These are phyloP conservation scores for Stramonita haemastoma DNA, from an alignment of 2,888 invertebrate species.

Conservation along the genomic window DNA sequence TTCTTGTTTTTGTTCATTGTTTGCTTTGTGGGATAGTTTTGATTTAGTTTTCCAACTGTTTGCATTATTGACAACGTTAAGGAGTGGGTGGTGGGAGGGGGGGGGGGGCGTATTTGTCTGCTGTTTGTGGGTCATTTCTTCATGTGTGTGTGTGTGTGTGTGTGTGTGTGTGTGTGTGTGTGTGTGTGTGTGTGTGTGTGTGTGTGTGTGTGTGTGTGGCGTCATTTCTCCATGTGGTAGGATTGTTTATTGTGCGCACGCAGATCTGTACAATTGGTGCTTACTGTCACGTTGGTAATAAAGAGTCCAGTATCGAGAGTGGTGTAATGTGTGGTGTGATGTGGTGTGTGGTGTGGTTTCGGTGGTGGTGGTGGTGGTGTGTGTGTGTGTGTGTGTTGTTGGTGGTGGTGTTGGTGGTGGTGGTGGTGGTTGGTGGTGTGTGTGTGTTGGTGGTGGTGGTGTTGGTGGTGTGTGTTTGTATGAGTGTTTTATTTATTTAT, in stretches of 20 bases:
- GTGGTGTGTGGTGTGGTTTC: not conserved
- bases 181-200: no score
- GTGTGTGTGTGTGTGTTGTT: not conserved
- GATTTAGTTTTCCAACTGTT: not conserved
- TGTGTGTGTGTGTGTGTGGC: no score
- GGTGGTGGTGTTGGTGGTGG: not conserved
- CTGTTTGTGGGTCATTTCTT: not conserved
- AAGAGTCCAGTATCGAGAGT: not conserved
- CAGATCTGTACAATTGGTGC: conserved; percentile 26
- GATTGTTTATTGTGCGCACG: not conserved
- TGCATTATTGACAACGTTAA: not conserved
- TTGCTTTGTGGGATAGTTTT: not conserved
- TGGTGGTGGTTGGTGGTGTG: not conserved
- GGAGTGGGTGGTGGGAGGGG: no score
- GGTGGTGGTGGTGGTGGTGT: not conserved
- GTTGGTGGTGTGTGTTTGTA: not conserved
- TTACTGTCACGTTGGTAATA: conserved; percentile 9
- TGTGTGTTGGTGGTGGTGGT: not conserved
- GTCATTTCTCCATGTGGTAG: not conserved
- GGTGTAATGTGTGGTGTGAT: not conserved
- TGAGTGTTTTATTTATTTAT: not conserved
- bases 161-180: no score
- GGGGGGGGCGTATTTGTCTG: not conserved
- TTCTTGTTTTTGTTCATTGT: not conserved
- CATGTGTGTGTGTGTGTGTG: conserved; percentile 7